Evolutionary conservation across 2,888 invertebrate genomes (phyloP).

Genomic region (Yponomeuta sedellus): DNA sequence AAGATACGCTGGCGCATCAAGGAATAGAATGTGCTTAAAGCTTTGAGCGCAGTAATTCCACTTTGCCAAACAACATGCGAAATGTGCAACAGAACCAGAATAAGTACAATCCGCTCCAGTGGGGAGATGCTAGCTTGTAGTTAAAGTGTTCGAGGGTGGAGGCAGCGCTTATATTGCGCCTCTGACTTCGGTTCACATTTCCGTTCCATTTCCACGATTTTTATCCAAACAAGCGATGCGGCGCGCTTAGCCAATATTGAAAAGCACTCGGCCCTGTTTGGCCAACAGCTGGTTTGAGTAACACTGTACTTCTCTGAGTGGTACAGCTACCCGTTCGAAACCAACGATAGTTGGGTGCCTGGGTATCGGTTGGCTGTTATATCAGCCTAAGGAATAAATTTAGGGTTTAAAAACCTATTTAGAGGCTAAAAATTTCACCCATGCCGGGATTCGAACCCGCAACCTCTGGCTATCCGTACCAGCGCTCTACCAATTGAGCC

Average conservation of each 20-base stretch:
- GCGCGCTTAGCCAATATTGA: conserved; percentile 25
- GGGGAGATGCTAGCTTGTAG: background rate
- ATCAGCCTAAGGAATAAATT: too few species aligned
- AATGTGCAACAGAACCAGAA: conserved; percentile 1
- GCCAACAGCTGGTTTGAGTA: background rate
- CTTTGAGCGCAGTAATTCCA: background rate
- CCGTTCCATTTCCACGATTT: conserved; percentile 51
- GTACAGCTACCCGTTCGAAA: background rate
- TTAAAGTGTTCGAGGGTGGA: conserved; percentile 1
- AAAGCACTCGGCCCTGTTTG: background rate
- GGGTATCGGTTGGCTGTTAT: background rate
- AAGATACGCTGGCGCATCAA: background rate
- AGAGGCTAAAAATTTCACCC: too few species aligned
- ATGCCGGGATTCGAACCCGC: too few species aligned
- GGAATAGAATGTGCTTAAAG: background rate
- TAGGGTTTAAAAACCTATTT: too few species aligned
- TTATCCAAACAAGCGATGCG: conserved; percentile 41
- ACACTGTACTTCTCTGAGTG: too few species aligned
- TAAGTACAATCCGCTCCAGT: conserved; percentile 1
- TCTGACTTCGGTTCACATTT: conserved; percentile 38
- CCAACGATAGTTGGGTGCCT: background rate
- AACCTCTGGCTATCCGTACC: too few species aligned
- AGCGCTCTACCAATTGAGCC: too few species aligned
- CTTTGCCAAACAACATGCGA: background rate
- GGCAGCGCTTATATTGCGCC: conserved; percentile 6